Evolutionary conservation across 2,888 invertebrate species (phyloP).

Genomic region (Thereva unica): DNA sequence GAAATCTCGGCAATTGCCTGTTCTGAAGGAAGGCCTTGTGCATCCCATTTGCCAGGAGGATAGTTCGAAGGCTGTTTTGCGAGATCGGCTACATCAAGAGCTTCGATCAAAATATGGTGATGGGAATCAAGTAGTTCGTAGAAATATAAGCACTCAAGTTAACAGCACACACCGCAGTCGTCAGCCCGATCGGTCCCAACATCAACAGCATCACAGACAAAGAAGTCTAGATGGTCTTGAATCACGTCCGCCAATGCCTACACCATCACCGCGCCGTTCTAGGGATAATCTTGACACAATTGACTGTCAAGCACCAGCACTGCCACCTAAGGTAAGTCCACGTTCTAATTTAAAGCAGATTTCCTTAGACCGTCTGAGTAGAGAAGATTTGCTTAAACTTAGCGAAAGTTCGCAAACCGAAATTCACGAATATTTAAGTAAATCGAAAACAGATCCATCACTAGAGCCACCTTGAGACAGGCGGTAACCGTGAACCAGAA

Average conservation of each 20-base stretch:
- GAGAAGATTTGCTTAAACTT: conserved; percentile 74
- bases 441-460: conserved; percentile 37
- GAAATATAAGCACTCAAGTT: background rate
- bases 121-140: background rate
- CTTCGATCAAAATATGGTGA: conserved; percentile 46
- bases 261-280: conserved; percentile 36
- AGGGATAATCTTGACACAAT: conserved; percentile 26
- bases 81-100: conserved; percentile 46
- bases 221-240: conserved; percentile 37
- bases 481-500: background rate
- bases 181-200: conserved; percentile 28
- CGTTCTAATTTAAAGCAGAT: conserved; percentile 45
- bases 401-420: conserved; percentile 81
- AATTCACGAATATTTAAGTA: conserved; percentile 56
- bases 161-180: conserved; percentile 21
- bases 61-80: conserved; percentile 42
- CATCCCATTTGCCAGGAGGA: conserved; percentile 45
- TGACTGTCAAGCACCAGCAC: conserved; percentile 36
- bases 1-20: conserved; percentile 30
- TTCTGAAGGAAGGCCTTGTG: conserved; percentile 43
- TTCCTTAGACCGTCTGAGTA: conserved; percentile 63
- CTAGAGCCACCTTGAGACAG: conserved; percentile 45
- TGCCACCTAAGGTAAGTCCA: conserved; percentile 41
- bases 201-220: conserved; percentile 42
- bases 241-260: conserved; percentile 44